phyloP scores from a whole-genome alignment of 2,797 vertebrate genomes.

The Sebastolobus alascanus region DNA sequence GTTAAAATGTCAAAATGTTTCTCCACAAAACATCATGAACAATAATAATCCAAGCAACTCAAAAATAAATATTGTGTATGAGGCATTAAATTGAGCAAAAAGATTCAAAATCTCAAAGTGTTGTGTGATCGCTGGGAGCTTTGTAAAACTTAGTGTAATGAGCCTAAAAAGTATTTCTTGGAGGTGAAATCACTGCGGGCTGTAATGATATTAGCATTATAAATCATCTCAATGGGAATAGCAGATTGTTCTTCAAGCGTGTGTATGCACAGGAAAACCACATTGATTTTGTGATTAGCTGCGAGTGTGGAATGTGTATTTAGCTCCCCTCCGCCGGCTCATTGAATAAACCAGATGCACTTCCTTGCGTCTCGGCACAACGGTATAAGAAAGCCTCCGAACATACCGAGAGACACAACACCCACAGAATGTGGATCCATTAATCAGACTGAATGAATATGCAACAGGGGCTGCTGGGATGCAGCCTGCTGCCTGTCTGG shows the following conservation, averaged over 20 bases:
- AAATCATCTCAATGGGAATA: constrained; percentile 53
- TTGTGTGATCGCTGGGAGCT: constrained; percentile 36
- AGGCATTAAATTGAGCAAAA: constrained; percentile 14
- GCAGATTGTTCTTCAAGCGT: constrained; percentile 46
- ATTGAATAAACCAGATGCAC: constrained; percentile 50
- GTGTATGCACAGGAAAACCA: constrained; percentile 46
- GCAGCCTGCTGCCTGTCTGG: constrained; percentile 66
- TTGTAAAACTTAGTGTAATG: constrained; percentile 48
- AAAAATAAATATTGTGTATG: constrained; percentile 19
- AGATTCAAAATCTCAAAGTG: not conserved
- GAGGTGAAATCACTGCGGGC: constrained; percentile 51
- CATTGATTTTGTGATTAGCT: constrained; percentile 67
- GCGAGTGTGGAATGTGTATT: constrained; percentile 34
- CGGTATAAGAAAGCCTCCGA: constrained; percentile 19
- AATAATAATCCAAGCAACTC: constrained; percentile 19
- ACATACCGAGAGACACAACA: constrained; percentile 58
- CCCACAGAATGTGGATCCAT: constrained; percentile 60
- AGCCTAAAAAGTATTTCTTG: constrained; percentile 48
- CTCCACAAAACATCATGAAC: too few relatives aligned
- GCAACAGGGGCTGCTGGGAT: constrained; percentile 65
- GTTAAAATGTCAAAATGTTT: not conserved
- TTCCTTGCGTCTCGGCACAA: constrained; percentile 23
- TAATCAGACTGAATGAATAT: constrained; percentile 78
- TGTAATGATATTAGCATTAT: constrained; percentile 47
- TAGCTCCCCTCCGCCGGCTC: constrained; percentile 35